Base-by-base conservation (phyloP, 2,113 vertebrate genomes). In the Mystacornis crossleyi region DNA sequence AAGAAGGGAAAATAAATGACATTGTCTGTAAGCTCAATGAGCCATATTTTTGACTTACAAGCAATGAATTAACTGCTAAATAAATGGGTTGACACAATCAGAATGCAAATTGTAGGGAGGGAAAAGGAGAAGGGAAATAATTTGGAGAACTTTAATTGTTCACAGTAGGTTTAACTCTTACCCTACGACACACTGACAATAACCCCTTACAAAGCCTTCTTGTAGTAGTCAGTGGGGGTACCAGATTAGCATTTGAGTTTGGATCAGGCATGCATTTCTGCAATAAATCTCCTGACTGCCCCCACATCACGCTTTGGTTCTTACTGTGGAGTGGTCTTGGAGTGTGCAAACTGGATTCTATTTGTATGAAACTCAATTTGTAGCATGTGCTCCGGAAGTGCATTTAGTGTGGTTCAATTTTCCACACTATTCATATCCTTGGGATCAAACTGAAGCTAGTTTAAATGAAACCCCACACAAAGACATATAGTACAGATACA, bases 61-160 rank as follows among this genome's bases (percentile, higher is more conserved):
- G 92, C 40, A 88, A 84, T 86, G 92, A 94, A 92, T 93, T 94
- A 90, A 45, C 79, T 65, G 58, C 85, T 86, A 94, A 94, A 94
- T 80, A 96, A 96, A 92, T 70, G 38, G 25, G 26, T 47, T 84
- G 88, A 86, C 88, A 90, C 54, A 88, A 93, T 38, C 66, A 86
- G 67, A 88, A 93, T 65, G 82, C 45, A 94, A 95, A 94, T 65
- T 83, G 62, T 77, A 54, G 71, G 71, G 70, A 84, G 36, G 43
- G 26, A 8, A 69, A 91, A 85, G 48, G 53, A 93, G 33, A 90
- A 96, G 62, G 67, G 61, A 82, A 86, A 92, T 58, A 72, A 92
- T 82, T 83, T 82, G 62, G 50, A 88, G 84, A 92, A 93, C 29
- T 92, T 82, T 60, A 88, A 94, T 86, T 90, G 79, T 90, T 93